Evolutionary conservation across 1,140 invertebrate genomes (phyloP).

Genomic region (Argopecten irradians): DNA sequence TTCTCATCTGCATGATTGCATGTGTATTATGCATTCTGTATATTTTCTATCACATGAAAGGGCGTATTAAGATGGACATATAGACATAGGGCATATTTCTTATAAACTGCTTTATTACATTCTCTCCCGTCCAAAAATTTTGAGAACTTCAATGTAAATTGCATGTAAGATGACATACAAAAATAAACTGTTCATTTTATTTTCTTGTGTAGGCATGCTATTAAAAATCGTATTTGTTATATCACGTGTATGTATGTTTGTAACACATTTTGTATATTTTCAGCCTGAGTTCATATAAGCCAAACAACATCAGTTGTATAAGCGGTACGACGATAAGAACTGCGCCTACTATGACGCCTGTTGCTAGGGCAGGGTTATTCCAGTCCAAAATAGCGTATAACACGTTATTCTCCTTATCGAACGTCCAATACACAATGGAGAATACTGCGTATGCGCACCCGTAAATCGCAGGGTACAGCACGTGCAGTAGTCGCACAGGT

Average conservation of each 20-base stretch:
- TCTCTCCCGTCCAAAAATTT: too few relatives aligned
- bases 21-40: too few relatives aligned
- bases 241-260: not conserved
- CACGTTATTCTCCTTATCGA: slow-evolving; percentile 45
- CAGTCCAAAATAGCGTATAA: slow-evolving; percentile 65
- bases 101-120: too few relatives aligned
- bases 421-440: slow-evolving; percentile 61
- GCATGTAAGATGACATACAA: too few relatives aligned
- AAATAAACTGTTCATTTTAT: too few relatives aligned
- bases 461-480: slow-evolving; percentile 59
- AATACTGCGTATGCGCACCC: slow-evolving; percentile 59
- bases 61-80: too few relatives aligned
- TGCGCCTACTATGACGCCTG: not conserved
- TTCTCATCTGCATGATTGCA: too few relatives aligned
- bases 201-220: too few relatives aligned
- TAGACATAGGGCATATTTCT: too few relatives aligned
- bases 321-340: not conserved
- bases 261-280: not conserved
- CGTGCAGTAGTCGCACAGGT: slow-evolving; percentile 64
- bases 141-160: too few relatives aligned
- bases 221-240: not conserved
- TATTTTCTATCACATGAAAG: too few relatives aligned
- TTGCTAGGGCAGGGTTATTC: slow-evolving; percentile 49
- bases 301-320: not conserved
- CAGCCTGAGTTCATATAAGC: not conserved